phyloP scores from a whole-genome alignment of 2,113 vertebrate genomes.

The Rhipidura dahli region DNA sequence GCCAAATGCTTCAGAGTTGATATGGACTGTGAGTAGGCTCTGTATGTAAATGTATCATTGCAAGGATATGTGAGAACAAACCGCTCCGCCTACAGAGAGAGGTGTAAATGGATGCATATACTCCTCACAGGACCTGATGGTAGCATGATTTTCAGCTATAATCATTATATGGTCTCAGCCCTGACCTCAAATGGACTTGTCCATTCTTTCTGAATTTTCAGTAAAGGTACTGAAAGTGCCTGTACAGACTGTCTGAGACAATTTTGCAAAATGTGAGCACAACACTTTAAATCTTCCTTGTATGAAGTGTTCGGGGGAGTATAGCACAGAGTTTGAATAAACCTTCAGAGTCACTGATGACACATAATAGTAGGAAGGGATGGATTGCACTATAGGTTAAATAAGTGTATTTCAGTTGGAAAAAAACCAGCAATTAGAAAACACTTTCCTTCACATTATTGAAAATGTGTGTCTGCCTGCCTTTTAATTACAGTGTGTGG shows the following conservation, averaged over 20 bases:
- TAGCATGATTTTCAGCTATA: background rate
- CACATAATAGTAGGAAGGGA: constrained; percentile 32
- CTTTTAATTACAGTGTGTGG: constrained; percentile 60
- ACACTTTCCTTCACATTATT: constrained; percentile 46
- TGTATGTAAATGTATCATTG: constrained; percentile 56
- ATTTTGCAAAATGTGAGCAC: background rate
- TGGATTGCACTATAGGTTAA: constrained; percentile 50
- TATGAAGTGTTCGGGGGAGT: background rate
- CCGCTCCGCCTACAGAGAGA: constrained; percentile 15
- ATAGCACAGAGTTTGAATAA: background rate
- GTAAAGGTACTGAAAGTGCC: background rate
- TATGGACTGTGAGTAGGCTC: constrained; percentile 50
- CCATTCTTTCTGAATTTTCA: background rate
- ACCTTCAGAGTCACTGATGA: constrained; percentile 31
- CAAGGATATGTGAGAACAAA: constrained; percentile 53
- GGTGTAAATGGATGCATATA: constrained; percentile 36
- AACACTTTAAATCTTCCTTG: background rate
- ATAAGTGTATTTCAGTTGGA: constrained; percentile 34
- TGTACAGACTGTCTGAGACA: background rate
- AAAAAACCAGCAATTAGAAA: constrained; percentile 38
- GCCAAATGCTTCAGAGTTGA: constrained; percentile 39
- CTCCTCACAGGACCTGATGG: background rate
- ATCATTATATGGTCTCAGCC: background rate
- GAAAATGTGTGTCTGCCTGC: constrained; percentile 62
- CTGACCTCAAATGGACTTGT: background rate